phyloP scores from a whole-genome alignment of 2,888 invertebrate genomes.

The Hoplodrina ambigua region DNA sequence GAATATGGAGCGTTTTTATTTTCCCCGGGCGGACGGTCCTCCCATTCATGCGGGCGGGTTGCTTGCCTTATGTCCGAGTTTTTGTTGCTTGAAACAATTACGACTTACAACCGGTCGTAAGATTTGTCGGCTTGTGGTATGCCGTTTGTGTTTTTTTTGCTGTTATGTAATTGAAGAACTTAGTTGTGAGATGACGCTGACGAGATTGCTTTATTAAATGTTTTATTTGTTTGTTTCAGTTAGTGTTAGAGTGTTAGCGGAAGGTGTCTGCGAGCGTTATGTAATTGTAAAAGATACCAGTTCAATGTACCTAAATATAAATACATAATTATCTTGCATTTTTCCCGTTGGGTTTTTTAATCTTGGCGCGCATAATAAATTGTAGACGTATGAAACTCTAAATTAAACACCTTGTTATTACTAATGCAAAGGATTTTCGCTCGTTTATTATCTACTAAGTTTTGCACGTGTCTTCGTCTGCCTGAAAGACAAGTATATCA shows the following conservation, averaged over 20 bases:
- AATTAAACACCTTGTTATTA: too few species aligned
- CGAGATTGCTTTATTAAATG: conserved; percentile 63
- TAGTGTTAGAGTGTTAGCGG: conserved; percentile 17
- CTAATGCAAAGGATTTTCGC: too few species aligned
- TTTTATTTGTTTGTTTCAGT: conserved; percentile 40
- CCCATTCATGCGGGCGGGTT: conserved; percentile 79
- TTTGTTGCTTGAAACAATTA: conserved; percentile 84
- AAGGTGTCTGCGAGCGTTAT: conserved; percentile 17
- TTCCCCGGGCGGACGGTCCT: conserved; percentile 80
- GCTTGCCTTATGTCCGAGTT: conserved; percentile 66
- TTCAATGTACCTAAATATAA: neutral
- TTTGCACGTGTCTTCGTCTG: too few species aligned
- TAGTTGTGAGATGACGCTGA: conserved; percentile 58
- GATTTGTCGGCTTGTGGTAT: conserved; percentile 64
- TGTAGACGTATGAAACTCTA: neutral
- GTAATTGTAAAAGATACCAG: conserved; percentile 18
- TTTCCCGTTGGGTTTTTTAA: neutral
- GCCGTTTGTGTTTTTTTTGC: conserved; percentile 74
- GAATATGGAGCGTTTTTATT: conserved; percentile 90
- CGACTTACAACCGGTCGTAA: conserved; percentile 74
- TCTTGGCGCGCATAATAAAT: neutral
- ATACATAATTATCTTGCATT: neutral
- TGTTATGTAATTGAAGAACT: conserved; percentile 64
- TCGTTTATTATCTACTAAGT: too few species aligned
- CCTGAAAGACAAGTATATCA: too few species aligned